Base-by-base conservation (phyloP, 2,113 vertebrate genomes). In the Gnathonemus longibarbis region DNA sequence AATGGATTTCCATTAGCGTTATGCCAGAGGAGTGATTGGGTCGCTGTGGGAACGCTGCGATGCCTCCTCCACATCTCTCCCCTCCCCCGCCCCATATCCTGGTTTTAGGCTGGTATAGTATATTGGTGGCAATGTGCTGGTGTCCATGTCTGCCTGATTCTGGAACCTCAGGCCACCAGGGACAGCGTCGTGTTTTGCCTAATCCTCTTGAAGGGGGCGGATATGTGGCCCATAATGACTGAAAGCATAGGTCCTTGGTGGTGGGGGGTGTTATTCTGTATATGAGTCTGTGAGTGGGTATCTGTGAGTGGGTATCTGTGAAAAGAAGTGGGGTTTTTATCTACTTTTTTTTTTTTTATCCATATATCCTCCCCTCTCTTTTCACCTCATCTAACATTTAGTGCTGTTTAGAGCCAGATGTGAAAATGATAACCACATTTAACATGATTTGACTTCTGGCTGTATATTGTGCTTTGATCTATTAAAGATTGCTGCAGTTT, bases 1-100 rank as follows among this genome's bases (percentile, higher is more conserved):
- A 90, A 89, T 91, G 90, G 52, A 8, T 89, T 86, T 91, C 80
- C 80, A 85, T 91, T 89, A 86, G 74, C 58, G 45, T 53, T 19
- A 50, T 46, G 46, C 52, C 27, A 45, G 27, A 85, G 83, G 88
- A 49, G 10, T 80, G 85, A 90, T 89, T 74, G 27, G 88, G 90
- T 89, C 45, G 56, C 48, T 48, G 45, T 62, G 88, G 90, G 88
- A 91, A 89, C 88, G 19, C 46, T 42, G 88, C 31, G 27, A 46
- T 84, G 53, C 62, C 62, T 45, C 24, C 39, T 48, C 45, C 83
- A 0, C 19, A 15, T 31, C 83, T 24, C 83, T n/a, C 50, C 48
- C 84, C 49, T 15, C 84, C 49, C 49, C 46, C 27, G 13, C 84
- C 85, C 39, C 31, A n/a, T 70, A n/a, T 89, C 10, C 50, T 42